These are phyloP conservation scores for Scaeva pyrastri DNA, from an alignment of 2,888 invertebrate genomes.

Conservation along the genomic window DNA sequence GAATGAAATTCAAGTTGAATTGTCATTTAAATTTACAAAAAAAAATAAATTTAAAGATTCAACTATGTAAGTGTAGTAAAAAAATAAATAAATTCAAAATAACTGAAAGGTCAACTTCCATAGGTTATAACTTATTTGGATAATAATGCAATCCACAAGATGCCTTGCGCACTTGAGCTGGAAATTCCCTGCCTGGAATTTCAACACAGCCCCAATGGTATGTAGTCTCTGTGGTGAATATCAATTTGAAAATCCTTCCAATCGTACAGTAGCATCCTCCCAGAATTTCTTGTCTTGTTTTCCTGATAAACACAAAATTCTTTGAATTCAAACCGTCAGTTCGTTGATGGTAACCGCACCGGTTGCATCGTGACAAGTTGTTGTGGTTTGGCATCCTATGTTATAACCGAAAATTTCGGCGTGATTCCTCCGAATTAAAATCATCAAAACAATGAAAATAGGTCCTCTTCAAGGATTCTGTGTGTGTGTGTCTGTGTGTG, in stretches of 20 bases:
- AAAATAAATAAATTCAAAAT: too few species aligned
- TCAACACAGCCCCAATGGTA: conserved; percentile 35
- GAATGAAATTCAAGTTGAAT: too few species aligned
- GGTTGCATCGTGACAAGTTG: conserved; percentile 67
- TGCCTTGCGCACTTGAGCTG: too few species aligned
- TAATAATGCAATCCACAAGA: conserved; percentile 18
- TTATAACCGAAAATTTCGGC: not conserved
- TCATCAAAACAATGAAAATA: not conserved
- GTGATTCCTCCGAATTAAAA: not conserved
- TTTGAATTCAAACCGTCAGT: conserved; percentile 69
- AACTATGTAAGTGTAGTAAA: too few species aligned
- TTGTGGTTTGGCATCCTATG: conserved; percentile 6
- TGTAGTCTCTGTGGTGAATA: conserved; percentile 49
- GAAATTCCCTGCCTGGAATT: conserved; percentile 33
- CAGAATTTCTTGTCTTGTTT: conserved; percentile 8
- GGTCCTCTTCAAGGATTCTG: not conserved
- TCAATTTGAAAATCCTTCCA: conserved; percentile 35
- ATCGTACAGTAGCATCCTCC: conserved; percentile 60
- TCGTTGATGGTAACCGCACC: conserved; percentile 71
- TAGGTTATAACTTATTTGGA: not conserved
- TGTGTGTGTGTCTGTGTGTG: not conserved
- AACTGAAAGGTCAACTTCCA: not conserved
- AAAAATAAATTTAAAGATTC: too few species aligned
- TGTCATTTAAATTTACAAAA: too few species aligned
- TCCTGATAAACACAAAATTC: conserved; percentile 66